Evolutionary conservation across 2,113 vertebrate species (phyloP).

Genomic region (Polyodon spathula): DNA sequence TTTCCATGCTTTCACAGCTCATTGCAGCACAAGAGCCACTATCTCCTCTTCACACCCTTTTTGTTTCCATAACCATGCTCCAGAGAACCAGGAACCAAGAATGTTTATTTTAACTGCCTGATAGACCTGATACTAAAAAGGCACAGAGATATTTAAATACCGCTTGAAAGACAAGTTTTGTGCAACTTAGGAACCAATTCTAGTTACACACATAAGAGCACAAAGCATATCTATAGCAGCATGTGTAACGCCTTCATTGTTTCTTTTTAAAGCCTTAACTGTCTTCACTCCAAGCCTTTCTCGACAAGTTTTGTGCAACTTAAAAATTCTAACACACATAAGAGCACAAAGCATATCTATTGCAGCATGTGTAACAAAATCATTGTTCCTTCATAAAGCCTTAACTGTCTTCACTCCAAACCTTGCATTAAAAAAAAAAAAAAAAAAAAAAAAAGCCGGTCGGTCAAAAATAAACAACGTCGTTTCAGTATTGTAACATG

Average conservation of each 20-base stretch:
- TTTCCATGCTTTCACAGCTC: too few relatives aligned
- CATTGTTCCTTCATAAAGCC: slow-evolving; percentile 90
- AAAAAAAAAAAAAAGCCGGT: too few relatives aligned
- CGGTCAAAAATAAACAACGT: too few relatives aligned
- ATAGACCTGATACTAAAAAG: too few relatives aligned
- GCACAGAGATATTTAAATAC: background rate
- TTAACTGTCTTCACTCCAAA: slow-evolving; percentile 95
- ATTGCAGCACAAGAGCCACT: too few relatives aligned
- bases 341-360: slow-evolving; percentile 98
- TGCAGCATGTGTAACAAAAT: slow-evolving; percentile 88
- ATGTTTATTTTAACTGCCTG: too few relatives aligned
- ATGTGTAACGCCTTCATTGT: slow-evolving; percentile 87
- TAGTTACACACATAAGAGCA: slow-evolving; percentile 98
- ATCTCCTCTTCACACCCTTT: too few relatives aligned
- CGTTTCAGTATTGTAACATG: too few relatives aligned
- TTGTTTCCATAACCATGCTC: too few relatives aligned
- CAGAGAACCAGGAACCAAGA: too few relatives aligned
- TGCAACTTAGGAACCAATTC: background rate
- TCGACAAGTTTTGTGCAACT: too few relatives aligned
- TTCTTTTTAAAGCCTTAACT: slow-evolving; percentile 93
- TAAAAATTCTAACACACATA: slow-evolving; percentile 39
- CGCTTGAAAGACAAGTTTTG: background rate
- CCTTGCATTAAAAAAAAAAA: too few relatives aligned
- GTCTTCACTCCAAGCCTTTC: slow-evolving; percentile 93
- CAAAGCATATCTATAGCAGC: slow-evolving; percentile 96